Percentiles rank a stretch among this genome's conserved stretches.
These are phyloP conservation scores for Stegostoma tigrinum DNA, from an alignment of 2,113 vertebrate genomes.

Conservation along the genomic window DNA sequence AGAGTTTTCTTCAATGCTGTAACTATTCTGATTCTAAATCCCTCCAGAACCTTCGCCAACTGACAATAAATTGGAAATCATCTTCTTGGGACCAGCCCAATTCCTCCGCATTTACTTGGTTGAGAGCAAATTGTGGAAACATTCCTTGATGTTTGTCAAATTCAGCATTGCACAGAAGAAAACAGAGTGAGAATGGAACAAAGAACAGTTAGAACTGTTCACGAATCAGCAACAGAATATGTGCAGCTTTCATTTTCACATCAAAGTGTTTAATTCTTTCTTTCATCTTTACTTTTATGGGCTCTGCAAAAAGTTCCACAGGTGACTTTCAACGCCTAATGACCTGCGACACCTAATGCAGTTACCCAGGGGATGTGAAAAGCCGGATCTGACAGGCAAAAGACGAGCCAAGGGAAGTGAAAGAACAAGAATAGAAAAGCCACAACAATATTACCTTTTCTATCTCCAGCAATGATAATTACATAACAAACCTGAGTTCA, in stretches of 20 bases:
- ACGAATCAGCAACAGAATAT: neutral
- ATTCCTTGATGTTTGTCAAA: neutral
- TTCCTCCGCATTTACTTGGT: neutral
- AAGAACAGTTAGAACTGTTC: neutral
- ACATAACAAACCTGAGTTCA: neutral
- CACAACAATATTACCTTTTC: neutral
- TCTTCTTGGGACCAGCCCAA: neutral
- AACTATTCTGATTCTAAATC: neutral
- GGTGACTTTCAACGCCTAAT: neutral
- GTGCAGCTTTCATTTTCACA: constrained; percentile 15
- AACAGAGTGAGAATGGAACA: neutral
- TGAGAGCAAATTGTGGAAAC: neutral
- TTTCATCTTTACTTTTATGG: neutral
- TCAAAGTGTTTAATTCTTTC: neutral
- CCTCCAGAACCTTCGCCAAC: neutral
- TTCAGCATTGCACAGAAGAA: neutral
- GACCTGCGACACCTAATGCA: too few species aligned
- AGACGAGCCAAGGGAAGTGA: neutral
- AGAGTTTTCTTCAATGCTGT: neutral
- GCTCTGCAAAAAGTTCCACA: neutral
- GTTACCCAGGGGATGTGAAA: neutral
- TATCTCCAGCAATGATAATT: neutral
- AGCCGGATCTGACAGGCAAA: neutral
- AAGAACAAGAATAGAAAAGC: neutral
- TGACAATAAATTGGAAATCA: too few species aligned